Evolutionary conservation across 2,113 vertebrate species (phyloP), one percentile per base, ranked within the genome.

Genomic region (Sarotherodon lohbergeri): DNA sequence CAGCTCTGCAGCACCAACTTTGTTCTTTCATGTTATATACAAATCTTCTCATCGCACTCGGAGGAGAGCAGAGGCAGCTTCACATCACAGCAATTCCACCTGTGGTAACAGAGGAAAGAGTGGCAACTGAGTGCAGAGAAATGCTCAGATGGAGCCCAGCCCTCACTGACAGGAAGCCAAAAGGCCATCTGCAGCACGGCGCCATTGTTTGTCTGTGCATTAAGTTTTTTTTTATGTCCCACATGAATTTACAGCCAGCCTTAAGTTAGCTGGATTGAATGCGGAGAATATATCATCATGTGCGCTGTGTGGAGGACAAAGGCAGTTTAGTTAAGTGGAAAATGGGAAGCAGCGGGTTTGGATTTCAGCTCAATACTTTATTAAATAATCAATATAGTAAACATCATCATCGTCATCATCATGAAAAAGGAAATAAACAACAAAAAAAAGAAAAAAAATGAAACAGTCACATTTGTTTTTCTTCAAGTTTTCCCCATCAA

Each of bases 361-460:
- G 19, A 81, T 88, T 90, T 88, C 87, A 90, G 89, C 86, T 93
- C 82, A 91, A 93, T 89, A 93, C 90, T 96, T 96, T 96, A 96
- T 96, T 96, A 94, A 95, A 96, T 96, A 94, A 92, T 92, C 81
- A 92, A 90, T 87, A 94, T 66, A 84, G 80, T 89, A 86, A 93
- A 94, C 89, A 90, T 80, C 86, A 80, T 89, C 90, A 57, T 93
- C 41, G 5, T 29, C 68, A 48, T 76, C 71, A 32, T 76, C 86
- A 66, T 91, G 84, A 91, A 94, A 92, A 87, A 90, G 50, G 32
- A 91, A 88, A 83, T 17, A 88, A 88, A 88, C 57, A 52, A 55
- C 2, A 48, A 17, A 24, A 29, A 48, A 27, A 17, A 4, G 0
- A 50, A 80, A n/a, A 89, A 32, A 79, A 89, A 90, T 63, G 48